phyloP scores from a whole-genome alignment of 2,888 invertebrate species.

The Polydrusus pterygomalis region DNA sequence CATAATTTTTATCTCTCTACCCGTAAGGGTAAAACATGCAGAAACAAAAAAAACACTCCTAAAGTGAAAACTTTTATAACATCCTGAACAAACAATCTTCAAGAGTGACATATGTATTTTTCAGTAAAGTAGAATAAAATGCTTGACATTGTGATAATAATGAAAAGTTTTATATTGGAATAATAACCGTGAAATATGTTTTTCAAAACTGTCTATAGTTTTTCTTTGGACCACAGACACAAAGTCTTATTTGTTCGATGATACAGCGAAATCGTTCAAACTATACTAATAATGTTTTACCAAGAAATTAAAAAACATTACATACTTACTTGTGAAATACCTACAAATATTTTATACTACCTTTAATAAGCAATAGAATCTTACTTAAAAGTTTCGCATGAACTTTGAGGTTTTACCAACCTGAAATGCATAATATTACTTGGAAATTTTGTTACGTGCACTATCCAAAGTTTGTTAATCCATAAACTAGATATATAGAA shows the following conservation, averaged over 20 bases:
- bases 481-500: background rate
- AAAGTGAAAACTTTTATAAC: background rate
- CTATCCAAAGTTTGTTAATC: background rate
- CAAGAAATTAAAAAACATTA: background rate
- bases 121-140: background rate
- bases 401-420: background rate
- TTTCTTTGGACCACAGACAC: no score
- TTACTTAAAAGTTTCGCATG: background rate
- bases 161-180: no score
- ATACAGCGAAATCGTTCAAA: background rate
- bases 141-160: background rate
- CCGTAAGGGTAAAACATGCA: background rate
- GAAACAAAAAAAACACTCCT: background rate
- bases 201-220: no score
- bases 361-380: slow-evolving; percentile 3
- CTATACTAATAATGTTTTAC: background rate
- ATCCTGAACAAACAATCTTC: background rate
- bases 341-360: background rate
- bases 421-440: background rate
- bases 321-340: background rate
- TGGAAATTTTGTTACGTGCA: background rate
- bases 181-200: background rate
- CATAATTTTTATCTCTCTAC: no score
- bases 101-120: background rate
- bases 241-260: no score